Evolutionary conservation across 2,113 vertebrate genomes (phyloP).

Genomic region (Ageneiosus marmoratus): DNA sequence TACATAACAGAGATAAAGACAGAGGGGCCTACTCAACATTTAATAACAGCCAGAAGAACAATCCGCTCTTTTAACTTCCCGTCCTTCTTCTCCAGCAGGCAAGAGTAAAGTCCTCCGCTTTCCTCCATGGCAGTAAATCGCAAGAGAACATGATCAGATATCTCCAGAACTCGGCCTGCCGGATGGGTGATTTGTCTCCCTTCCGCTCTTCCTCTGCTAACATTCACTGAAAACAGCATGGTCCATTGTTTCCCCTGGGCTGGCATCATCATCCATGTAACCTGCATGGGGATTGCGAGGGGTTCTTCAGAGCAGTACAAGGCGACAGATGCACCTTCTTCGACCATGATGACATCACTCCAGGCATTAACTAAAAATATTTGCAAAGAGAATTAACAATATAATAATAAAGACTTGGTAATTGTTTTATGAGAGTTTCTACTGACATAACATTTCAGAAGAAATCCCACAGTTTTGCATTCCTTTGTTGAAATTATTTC

Average conservation of each 20-base stretch:
- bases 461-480: background rate
- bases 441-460: background rate
- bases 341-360: slow-evolving; percentile 64
- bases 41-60: slow-evolving; percentile 67
- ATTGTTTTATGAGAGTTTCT: background rate
- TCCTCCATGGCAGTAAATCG: slow-evolving; percentile 52
- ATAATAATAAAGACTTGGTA: background rate
- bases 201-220: slow-evolving; percentile 44
- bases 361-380: slow-evolving; percentile 53
- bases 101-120: slow-evolving; percentile 66
- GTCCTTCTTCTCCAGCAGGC: slow-evolving; percentile 53
- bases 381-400: background rate
- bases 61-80: slow-evolving; percentile 55
- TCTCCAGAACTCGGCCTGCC: slow-evolving; percentile 58
- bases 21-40: slow-evolving; percentile 58
- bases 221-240: slow-evolving; percentile 60
- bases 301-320: slow-evolving; percentile 61
- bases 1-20: background rate
- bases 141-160: slow-evolving; percentile 65
- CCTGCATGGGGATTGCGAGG: slow-evolving; percentile 15
- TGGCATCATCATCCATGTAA: slow-evolving; percentile 66
- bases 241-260: slow-evolving; percentile 50
- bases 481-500: too few species aligned
- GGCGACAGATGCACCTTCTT: slow-evolving; percentile 46
- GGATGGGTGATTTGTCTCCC: slow-evolving; percentile 47